A percentile compares a stretch with the other conserved stretches of the same genome.
Conservation (phyloP, 2,113 vertebrate species). For the Apteryx mantelli region DNA sequence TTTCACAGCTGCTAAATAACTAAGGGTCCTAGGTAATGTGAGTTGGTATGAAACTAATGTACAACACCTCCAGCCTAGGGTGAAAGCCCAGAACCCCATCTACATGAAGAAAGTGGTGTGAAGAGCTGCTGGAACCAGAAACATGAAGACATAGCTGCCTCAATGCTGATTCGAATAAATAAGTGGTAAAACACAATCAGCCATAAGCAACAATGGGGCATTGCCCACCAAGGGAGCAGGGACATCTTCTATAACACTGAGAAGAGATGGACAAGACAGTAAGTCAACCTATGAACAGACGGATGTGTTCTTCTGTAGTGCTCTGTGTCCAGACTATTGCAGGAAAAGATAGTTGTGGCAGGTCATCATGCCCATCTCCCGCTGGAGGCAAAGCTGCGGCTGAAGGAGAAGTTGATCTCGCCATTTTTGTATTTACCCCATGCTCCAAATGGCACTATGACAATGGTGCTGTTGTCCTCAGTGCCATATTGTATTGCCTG, state of each 20-base stretch:
- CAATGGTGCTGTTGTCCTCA: slow-evolving; percentile 93
- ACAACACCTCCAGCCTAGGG: background rate
- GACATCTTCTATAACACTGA: background rate
- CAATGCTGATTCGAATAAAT: background rate
- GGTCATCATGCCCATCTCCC: slow-evolving; percentile 89
- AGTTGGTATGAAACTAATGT: background rate
- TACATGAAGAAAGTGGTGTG: background rate
- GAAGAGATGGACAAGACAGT: slow-evolving; percentile 30
- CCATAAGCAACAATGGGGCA: background rate
- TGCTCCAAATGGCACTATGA: slow-evolving; percentile 94
- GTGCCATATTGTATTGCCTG: slow-evolving; percentile 92
- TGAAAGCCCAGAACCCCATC: background rate
- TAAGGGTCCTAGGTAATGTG: background rate
- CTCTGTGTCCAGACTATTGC: slow-evolving; percentile 16
- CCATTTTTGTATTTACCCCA: slow-evolving; percentile 94
- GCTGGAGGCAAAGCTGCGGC: slow-evolving; percentile 93
- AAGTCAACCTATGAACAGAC: background rate
- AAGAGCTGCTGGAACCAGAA: background rate
- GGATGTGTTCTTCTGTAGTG: slow-evolving; percentile 19
- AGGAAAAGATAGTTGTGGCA: background rate
- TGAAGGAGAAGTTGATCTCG: slow-evolving; percentile 91
- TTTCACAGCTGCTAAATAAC: background rate
- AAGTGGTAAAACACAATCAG: background rate
- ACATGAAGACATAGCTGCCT: slow-evolving; percentile 24
- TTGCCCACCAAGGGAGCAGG: background rate